A percentile compares a stretch with the other conserved stretches of the same genome.
phyloP scores from a whole-genome alignment of 2,888 invertebrate species.

The Leucoma salicis region DNA sequence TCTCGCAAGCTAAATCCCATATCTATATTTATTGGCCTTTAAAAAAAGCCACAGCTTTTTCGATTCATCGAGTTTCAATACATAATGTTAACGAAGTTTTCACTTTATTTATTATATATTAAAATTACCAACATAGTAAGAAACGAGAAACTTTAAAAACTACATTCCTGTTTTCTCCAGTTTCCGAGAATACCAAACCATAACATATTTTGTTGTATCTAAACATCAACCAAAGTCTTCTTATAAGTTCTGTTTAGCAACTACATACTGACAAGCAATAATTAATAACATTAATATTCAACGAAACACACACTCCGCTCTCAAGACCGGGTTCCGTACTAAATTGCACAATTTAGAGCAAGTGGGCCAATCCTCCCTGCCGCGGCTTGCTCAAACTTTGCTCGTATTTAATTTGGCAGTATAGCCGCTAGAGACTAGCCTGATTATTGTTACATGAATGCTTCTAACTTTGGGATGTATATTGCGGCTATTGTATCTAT shows the following conservation, averaged over 20 bases:
- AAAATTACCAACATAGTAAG: too few species aligned
- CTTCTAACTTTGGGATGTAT: conserved; percentile 31
- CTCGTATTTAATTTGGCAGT: conserved; percentile 42
- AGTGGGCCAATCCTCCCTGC: conserved; percentile 12
- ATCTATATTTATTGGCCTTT: too few species aligned
- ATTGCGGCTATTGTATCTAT: conserved; percentile 25
- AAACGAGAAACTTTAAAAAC: background rate
- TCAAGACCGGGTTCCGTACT: conserved; percentile 27
- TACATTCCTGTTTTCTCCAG: background rate
- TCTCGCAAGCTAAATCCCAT: too few species aligned
- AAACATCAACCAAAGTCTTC: conserved; percentile 16
- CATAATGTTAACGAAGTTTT: too few species aligned
- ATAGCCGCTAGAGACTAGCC: conserved; percentile 20
- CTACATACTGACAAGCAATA: conserved; percentile 37
- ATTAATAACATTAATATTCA: conserved; percentile 41
- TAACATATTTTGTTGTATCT: conserved; percentile 15
- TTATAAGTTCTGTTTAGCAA: conserved; percentile 24
- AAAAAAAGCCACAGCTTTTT: too few species aligned
- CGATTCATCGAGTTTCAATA: too few species aligned
- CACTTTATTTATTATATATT: too few species aligned
- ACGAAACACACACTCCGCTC: conserved; percentile 36
- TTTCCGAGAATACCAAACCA: conserved; percentile 5
- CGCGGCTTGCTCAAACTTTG: conserved; percentile 32
- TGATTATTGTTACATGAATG: conserved; percentile 37
- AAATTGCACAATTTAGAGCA: conserved; percentile 34